Conservation (phyloP, 2,797 vertebrate genomes). For the Takifugu rubripes region DNA sequence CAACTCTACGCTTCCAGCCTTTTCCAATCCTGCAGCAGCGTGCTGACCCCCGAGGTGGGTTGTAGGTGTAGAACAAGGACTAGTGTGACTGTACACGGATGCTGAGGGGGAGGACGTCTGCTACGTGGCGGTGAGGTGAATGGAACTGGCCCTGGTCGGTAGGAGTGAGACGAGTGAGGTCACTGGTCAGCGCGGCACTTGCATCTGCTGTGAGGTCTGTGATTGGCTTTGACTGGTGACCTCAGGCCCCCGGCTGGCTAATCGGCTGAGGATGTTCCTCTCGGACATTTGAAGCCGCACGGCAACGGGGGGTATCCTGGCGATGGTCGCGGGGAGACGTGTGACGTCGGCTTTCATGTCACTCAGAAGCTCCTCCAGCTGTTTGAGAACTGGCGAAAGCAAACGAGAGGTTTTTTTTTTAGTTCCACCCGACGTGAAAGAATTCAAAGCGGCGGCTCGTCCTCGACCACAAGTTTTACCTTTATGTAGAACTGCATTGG, state of each 20-base stretch:
- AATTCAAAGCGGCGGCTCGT: not conserved
- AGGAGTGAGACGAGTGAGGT: conserved; percentile 15
- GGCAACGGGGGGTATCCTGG: conserved; percentile 94
- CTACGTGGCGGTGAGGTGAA: conserved; percentile 60
- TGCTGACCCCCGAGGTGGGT: conserved; percentile 48
- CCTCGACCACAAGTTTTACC: conserved; percentile 69
- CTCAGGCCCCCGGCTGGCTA: conserved; percentile 91
- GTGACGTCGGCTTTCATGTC: conserved; percentile 99
- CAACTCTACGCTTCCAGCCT: conserved; percentile 49
- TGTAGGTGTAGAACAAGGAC: conserved; percentile 43
- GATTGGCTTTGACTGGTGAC: conserved; percentile 64
- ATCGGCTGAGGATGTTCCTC: conserved; percentile 94
- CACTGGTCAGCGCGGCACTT: conserved; percentile 71
- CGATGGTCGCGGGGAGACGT: conserved; percentile 93
- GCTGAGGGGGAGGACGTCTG: conserved; percentile 42
- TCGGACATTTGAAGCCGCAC: conserved; percentile 98
- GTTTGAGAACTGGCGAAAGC: conserved; percentile 86
- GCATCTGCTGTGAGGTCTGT: conserved; percentile 71
- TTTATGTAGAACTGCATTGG: conserved; percentile 98
- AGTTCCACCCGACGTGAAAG: not conserved
- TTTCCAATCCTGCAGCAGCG: conserved; percentile 43
- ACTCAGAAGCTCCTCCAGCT: conserved; percentile 96
- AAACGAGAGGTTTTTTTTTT: not conserved
- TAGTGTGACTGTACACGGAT: conserved; percentile 60
- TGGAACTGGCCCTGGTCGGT: conserved; percentile 38